Evolutionary conservation across 2,113 vertebrate genomes (phyloP).

Genomic region (Pomatorhinus ruficollis): DNA sequence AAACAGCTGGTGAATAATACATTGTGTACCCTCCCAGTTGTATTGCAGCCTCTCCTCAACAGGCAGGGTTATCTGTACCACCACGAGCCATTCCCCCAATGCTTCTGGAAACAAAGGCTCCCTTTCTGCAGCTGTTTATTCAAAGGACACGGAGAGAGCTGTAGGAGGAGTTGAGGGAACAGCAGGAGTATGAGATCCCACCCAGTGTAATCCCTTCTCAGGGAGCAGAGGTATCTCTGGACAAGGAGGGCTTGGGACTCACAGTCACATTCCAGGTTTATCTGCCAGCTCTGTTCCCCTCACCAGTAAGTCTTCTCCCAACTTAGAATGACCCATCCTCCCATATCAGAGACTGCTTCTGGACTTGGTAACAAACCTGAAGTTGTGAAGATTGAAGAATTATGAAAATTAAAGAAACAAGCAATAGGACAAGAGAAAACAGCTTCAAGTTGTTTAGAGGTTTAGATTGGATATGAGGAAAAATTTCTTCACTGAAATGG

Average conservation of each 20-base stretch:
- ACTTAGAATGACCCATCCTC: neutral
- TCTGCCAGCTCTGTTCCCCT: neutral
- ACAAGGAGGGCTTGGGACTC: neutral
- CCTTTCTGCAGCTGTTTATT: conserved; percentile 25
- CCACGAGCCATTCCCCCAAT: neutral
- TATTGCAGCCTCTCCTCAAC: neutral
- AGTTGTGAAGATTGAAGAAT: neutral
- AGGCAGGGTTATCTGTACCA: conserved; percentile 46
- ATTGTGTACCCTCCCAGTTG: neutral
- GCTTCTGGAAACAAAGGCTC: conserved; percentile 43
- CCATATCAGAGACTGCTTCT: neutral
- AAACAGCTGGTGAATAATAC: conserved; percentile 42
- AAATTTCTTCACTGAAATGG: neutral
- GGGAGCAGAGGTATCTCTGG: neutral
- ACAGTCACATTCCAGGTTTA: neutral
- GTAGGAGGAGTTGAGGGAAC: neutral
- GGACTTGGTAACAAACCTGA: neutral
- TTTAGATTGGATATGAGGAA: neutral
- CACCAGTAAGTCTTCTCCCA: neutral
- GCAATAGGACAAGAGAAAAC: neutral
- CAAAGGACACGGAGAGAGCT: neutral
- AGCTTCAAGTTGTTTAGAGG: neutral
- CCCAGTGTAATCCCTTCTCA: neutral
- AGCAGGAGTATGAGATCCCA: neutral
- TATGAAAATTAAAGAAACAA: neutral